phyloP scores from a whole-genome alignment of 1,140 invertebrate genomes.

The Anastatus disparis region DNA sequence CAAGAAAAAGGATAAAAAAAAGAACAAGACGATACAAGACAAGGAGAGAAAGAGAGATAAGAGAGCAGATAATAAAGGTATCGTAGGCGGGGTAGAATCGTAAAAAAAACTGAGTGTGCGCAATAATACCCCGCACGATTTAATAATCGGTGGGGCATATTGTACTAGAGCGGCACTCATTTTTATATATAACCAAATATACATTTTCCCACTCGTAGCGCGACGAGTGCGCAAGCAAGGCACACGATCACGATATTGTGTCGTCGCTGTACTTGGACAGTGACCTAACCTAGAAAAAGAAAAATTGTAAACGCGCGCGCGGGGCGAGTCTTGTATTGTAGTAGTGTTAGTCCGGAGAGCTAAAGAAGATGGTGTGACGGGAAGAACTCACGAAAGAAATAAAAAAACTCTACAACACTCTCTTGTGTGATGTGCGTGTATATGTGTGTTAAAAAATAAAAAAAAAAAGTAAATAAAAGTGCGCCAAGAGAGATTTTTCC shows the following conservation, averaged over 20 bases:
- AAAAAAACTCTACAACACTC: too few relatives aligned
- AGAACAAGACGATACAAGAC: neutral
- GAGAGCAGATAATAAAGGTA: neutral
- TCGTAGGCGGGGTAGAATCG: conserved; percentile 3
- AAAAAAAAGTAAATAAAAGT: too few relatives aligned
- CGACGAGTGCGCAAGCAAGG: neutral
- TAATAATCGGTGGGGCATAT: neutral
- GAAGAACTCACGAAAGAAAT: too few relatives aligned
- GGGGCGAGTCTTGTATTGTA: neutral
- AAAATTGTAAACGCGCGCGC: neutral
- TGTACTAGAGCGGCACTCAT: neutral
- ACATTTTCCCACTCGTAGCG: neutral
- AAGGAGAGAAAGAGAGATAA: neutral
- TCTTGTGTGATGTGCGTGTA: too few relatives aligned
- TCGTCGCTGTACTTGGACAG: neutral
- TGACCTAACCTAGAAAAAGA: conserved; percentile 29
- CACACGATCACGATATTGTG: neutral
- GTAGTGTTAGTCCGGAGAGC: too few relatives aligned
- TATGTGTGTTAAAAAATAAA: too few relatives aligned
- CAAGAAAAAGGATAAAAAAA: neutral
- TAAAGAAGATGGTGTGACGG: conserved; percentile 2
- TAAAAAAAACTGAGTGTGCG: conserved; percentile 15
- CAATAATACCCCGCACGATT: conserved; percentile 20
- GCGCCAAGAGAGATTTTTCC: too few relatives aligned
- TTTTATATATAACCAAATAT: neutral